Base-by-base conservation (phyloP, 2,888 invertebrate species). In the Aelia acuminata region DNA sequence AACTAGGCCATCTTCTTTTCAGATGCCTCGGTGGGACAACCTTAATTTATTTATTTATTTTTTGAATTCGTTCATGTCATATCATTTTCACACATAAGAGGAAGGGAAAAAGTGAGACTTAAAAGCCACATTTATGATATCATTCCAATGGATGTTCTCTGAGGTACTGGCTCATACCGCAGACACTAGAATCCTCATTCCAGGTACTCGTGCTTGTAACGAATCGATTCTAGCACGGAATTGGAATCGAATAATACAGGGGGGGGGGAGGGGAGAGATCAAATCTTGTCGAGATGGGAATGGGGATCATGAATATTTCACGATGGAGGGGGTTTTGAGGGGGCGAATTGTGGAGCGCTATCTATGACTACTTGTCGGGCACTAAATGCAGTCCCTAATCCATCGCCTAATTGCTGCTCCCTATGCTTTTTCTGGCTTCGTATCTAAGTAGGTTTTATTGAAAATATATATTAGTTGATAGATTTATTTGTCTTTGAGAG, bases 171-270 rank as follows among this genome's bases (percentile, higher is more conserved):
- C 63, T 35, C 63, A 70, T 70, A n/a, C 35, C 5, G 35, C 31
- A 70, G 31, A 31, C 31, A 31, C 31, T 70, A 70, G 31, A 70
- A 35, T 31, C 0, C 63, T 70, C 63, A 70, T 70, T 70, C 8
- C 5, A 20, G 31, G 18, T 70, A 31, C 63, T 31, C 31, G 31
- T 4, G 7, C 31, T 70, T 18, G 63, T 31, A 70, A 7, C 31
- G 35, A 31, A 70, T 70, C 63, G 63, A 70, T 70, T 31, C 7
- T 31, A 35, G 7, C 63, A 15, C 18, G 31, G 8, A 70, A 70
- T 70, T 70, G 63, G 63, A 70, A 70, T 70, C 63, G 31, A 70
- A 70, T 70, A 70, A 70, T 70, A 70, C 63, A 70, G 10, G 26
- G 26, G 13, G 26, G 13, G 63, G 20, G 63, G 35, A 3, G 26